phyloP scores from a whole-genome alignment of 2,888 invertebrate species.

The Cheilosia grossa region DNA sequence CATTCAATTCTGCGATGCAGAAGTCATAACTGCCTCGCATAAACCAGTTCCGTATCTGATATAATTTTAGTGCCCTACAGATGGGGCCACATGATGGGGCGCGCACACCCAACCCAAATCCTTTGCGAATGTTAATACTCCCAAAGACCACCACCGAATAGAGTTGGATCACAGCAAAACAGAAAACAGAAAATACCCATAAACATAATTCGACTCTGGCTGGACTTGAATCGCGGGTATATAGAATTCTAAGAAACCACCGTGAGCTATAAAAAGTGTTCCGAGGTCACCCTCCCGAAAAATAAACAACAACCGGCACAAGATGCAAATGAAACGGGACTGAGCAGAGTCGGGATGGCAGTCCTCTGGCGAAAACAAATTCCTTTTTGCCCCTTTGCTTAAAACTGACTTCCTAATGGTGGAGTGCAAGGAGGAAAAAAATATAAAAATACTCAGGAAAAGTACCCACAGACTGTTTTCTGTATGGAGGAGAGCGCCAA shows the following conservation, averaged over 20 bases:
- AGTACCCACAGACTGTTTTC: conserved; percentile 17
- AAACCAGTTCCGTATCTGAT: conserved; percentile 64
- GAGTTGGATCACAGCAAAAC: conserved; percentile 33
- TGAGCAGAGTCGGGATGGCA: conserved; percentile 17
- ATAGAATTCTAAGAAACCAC: conserved; percentile 63
- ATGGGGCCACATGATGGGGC: conserved; percentile 25
- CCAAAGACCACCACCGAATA: conserved; percentile 13
- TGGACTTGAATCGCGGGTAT: conserved; percentile 18
- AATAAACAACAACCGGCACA: conserved; percentile 10
- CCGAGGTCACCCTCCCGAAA: conserved; percentile 57
- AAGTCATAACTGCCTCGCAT: conserved; percentile 58
- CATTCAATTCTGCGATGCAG: conserved; percentile 42
- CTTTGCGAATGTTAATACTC: conserved; percentile 28
- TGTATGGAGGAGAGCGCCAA: conserved; percentile 40
- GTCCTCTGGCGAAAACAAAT: conserved; percentile 42
- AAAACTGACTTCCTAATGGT: conserved; percentile 6
- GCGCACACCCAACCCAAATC: conserved; percentile 55
- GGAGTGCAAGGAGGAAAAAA: background rate
- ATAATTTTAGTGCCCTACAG: conserved; percentile 67
- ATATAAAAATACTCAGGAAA: conserved; percentile 4
- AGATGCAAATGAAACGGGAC: conserved; percentile 42
- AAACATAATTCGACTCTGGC: conserved; percentile 45
- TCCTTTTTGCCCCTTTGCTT: conserved; percentile 12
- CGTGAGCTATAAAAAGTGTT: conserved; percentile 67
- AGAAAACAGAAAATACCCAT: conserved; percentile 55